phyloP scores from a whole-genome alignment of 2,888 invertebrate genomes.

The Atethmia centrago region DNA sequence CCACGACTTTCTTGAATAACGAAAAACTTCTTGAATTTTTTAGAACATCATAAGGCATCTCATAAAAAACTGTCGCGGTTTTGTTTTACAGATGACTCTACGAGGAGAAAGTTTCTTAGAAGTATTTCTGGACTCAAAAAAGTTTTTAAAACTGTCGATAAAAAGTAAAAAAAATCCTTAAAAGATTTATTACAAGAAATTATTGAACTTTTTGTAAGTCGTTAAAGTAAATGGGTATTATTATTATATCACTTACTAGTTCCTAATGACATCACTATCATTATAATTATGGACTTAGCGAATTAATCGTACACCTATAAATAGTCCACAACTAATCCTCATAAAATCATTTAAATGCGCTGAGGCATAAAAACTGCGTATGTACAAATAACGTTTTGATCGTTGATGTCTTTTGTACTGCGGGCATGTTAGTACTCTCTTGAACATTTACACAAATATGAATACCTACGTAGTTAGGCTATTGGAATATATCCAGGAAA shows the following conservation, averaged over 20 bases:
- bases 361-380: conserved; percentile 33
- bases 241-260: neutral
- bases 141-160: neutral
- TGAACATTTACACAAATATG: neutral
- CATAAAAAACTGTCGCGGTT: conserved; percentile 82
- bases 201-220: neutral
- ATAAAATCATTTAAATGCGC: conserved; percentile 16
- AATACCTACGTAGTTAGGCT: neutral
- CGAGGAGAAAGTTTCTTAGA: conserved; percentile 73
- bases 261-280: neutral
- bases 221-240: neutral
- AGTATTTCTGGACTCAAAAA: neutral
- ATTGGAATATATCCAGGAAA: neutral
- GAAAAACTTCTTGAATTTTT: conserved; percentile 79
- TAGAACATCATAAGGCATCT: conserved; percentile 81
- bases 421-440: conserved; percentile 13
- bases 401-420: conserved; percentile 87
- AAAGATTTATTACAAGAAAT: neutral
- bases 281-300: neutral
- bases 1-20: conserved; percentile 78
- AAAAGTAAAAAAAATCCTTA: neutral
- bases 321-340: neutral
- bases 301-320: neutral
- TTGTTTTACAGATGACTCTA: conserved; percentile 79
- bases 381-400: conserved; percentile 41